Percentiles rank a stretch among this genome's conserved stretches.
Evolutionary conservation across 2,888 invertebrate species (phyloP).

Genomic region (Aphodius sticticus): DNA sequence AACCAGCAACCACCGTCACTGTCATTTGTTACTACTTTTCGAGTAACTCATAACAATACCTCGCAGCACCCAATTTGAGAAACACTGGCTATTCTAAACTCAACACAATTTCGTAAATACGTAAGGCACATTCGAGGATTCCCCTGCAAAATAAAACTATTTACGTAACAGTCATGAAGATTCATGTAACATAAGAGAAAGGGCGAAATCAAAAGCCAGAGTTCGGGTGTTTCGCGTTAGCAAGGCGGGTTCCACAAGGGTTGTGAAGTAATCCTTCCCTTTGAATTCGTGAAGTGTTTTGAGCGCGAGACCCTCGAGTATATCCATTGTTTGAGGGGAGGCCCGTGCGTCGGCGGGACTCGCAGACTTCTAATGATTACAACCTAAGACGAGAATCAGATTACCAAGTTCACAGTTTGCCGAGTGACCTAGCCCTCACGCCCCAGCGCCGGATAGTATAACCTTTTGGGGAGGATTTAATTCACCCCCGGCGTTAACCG

Average conservation of each 20-base stretch:
- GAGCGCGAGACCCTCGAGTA: not conserved
- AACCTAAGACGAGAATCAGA: conserved; percentile 4
- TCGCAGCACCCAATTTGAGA: too few species aligned
- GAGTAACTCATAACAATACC: too few species aligned
- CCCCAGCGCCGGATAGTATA: not conserved
- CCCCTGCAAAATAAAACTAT: too few species aligned
- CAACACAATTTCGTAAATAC: too few species aligned
- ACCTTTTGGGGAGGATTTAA: not conserved
- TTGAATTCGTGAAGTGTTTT: not conserved
- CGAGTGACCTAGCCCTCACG: not conserved
- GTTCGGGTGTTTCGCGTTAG: not conserved
- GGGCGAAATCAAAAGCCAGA: not conserved
- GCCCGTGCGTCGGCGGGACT: not conserved
- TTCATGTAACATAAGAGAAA: not conserved
- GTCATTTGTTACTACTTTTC: too few species aligned
- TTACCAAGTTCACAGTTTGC: not conserved
- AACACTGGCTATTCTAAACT: too few species aligned
- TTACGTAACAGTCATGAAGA: not conserved
- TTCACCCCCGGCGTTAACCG: not conserved
- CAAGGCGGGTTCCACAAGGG: not conserved
- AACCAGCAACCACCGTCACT: too few species aligned
- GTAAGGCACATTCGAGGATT: too few species aligned
- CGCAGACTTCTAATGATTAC: not conserved
- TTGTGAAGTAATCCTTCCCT: not conserved
- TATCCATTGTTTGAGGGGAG: not conserved